Evolutionary conservation across 2,797 vertebrate species (phyloP), one percentile per base, ranked within the genome.

Genomic region (Rhadinocentrus ornatus): DNA sequence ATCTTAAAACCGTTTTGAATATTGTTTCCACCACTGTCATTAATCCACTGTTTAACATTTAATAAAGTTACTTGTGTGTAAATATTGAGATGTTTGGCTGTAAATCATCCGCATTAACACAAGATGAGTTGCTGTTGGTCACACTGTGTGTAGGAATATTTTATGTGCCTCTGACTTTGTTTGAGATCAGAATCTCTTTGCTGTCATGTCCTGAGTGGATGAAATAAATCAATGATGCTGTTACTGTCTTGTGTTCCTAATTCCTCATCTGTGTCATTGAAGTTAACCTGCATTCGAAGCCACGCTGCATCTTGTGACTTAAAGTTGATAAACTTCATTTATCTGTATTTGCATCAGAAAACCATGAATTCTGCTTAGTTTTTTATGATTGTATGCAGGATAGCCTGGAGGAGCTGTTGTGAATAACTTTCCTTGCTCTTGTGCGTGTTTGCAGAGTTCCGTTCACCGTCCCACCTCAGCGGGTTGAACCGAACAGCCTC

Each of bases 401-500:
- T 12, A 13, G 11, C 12, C 35, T 37, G 35, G 26, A 27, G 15
- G 29, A 46, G 18, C 41, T 31, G 29, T 48, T 31, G 29, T 48
- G 24, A n/a, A 12, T 65, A 11, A 68, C 4, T 13, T 35, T 9
- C 29, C 2, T 41, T 63, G 41, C 62, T 16, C 58, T 22, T 39
- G 26, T 34, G 31, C 41, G 50, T 69, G 52, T 50, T n/a, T 66
- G 79, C 77, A 98, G 97, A 98, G 73, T 91, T 93, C 3, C 96
- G 95, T 20, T 97, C 97, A 0, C 95, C 96, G 0, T 95, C 96
- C 12, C 95, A 96, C 74, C 22, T 95, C 56, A 88, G 93, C 29
- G 90, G 93, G 16, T 91, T 98, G 81, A 97, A 96, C 80, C 96
- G 96, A 41, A 96, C 97, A 0, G 91, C 94, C 0, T 97, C 97